These are phyloP conservation scores for Austrofundulus limnaeus DNA, from an alignment of 2,113 vertebrate species.

Conservation along the genomic window DNA sequence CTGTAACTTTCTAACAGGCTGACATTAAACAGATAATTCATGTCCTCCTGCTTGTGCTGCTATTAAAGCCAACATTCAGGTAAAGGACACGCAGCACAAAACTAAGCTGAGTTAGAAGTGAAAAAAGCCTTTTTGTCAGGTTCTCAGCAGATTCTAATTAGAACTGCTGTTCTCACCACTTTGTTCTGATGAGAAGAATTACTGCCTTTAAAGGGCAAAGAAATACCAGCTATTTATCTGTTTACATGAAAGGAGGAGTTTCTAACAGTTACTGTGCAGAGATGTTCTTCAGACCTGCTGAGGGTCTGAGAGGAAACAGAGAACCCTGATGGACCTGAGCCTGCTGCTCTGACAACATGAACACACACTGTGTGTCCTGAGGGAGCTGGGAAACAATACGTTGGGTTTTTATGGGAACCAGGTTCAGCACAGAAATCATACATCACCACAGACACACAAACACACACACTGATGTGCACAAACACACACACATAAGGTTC, in stretches of 20 bases:
- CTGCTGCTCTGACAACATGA: no score
- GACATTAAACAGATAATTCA: constrained; percentile 48
- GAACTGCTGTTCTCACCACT: constrained; percentile 7
- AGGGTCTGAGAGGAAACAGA: no score
- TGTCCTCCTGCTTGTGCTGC: constrained; percentile 2
- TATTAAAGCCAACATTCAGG: constrained; percentile 5
- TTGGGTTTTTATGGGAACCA: constrained; percentile 40
- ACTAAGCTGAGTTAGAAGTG: constrained; percentile 1
- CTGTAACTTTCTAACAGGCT: constrained; percentile 36
- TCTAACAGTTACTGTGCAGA: background rate
- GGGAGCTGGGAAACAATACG: constrained; percentile 53
- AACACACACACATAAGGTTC: background rate
- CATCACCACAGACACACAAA: constrained; percentile 30
- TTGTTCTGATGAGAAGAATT: background rate
- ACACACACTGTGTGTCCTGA: constrained; percentile 32
- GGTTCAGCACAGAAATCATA: constrained; percentile 53
- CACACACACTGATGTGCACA: constrained; percentile 4
- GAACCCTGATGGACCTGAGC: no score
- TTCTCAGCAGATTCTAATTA: constrained; percentile 1
- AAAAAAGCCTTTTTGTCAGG: background rate
- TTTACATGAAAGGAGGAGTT: background rate
- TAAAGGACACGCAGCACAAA: constrained; percentile 14
- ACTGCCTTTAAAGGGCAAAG: constrained; percentile 7
- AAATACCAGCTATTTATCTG: constrained; percentile 1
- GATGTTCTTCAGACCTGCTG: no score